Base-by-base conservation (phyloP, 2,888 invertebrate genomes). In the Erebia aethiops region DNA sequence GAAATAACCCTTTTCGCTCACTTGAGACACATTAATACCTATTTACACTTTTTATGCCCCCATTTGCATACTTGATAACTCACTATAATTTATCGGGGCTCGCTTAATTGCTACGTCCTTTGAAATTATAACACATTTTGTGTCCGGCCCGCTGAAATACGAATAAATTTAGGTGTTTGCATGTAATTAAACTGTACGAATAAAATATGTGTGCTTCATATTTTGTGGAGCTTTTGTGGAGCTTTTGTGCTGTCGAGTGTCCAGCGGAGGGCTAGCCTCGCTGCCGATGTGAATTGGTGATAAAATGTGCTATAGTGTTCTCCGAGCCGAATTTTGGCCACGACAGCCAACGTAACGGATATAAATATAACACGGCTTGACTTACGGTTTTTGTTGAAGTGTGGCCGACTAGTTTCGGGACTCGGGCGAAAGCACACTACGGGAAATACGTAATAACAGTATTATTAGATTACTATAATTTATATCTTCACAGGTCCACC, bases 51-150 rank as follows among this genome's bases (percentile, higher is more conserved):
- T 77, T 77, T 77, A 75, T 74, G 73, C 69, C 74, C 74, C 74
- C 74, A 78, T 79, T 77, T 77, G 76, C 79, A 77, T 79, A 77
- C 70, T 73, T 77, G 77, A 78, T 80, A 79, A 77, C 76, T 78
- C 75, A 69, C 73, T 75, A 74, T 77, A 78, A 79, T 79, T 79
- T 80, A 80, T 78, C 70, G 77, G 70, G 74, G 74, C 35, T 46
- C 62, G 73, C 71, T 74, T 77, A 78, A 79, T 80, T 78, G 74
- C 74, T 63, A 60, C 65, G 70, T 57, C 74, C 75, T 73, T 75
- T 77, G 75, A 75, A 76, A 75, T 77, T 77, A 76, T 71, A 75
- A 71, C 73, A 73, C 70, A 68, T 57, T 67, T 58, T 67, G 67
- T 67, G 67, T 67, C 57, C 67, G 58, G 46, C 16, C 49, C 67